Evolutionary conservation across 53 echinoderm and acorn worm species (phyloP), one percentile per base, ranked within the genome.

Genomic region (Apostichopus leukothele): DNA sequence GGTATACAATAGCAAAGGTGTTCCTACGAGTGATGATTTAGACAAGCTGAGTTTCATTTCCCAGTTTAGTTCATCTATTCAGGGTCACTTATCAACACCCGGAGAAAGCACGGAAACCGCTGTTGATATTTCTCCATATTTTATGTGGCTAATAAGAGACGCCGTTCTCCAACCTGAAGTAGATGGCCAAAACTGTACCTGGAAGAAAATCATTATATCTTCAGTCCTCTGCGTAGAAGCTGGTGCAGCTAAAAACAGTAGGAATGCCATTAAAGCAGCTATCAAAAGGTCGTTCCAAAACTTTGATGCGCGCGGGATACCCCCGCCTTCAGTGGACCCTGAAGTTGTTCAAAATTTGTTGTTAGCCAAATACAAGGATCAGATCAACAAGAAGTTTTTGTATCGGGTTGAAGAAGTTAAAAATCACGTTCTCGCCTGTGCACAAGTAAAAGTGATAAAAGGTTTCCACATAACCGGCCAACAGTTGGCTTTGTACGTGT

Each of bases 121-220:
- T 7, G 10, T 21, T 13, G 55, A 14, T 5, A 23, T 22, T 21
- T 20, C 84, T 9, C 84, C 84, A 1, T 5, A 66, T 11, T 84
- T 84, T 20, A 27, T 84, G 39, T 84, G 84, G 84, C 84, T 84
- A n/a, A 23, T 84, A 1, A 60, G 84, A 63, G 27, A 84, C 61
- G 50, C 71, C 5, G 6, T 16, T 18, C 71, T 57, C 18, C 71
- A 71, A 18, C 71, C 71, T 13, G 71, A 16, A 19, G 20, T 71
- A 71, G 71, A 71, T n/a, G 18, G 18, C 1, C 4, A 18, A 6
- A 19, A 71, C 6, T 71, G 71, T 71, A 18, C 6, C 18, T 71
- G 71, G 71, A 71, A 71, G 18, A 57, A 7, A 57, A 7, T 57
- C 71, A 18, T 71, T 4, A 19, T 4, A 71, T 71, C 71, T n/a